These are phyloP conservation scores for Myotis myotis DNA, from an alignment of 2,797 vertebrate genomes.

Conservation along the genomic window DNA sequence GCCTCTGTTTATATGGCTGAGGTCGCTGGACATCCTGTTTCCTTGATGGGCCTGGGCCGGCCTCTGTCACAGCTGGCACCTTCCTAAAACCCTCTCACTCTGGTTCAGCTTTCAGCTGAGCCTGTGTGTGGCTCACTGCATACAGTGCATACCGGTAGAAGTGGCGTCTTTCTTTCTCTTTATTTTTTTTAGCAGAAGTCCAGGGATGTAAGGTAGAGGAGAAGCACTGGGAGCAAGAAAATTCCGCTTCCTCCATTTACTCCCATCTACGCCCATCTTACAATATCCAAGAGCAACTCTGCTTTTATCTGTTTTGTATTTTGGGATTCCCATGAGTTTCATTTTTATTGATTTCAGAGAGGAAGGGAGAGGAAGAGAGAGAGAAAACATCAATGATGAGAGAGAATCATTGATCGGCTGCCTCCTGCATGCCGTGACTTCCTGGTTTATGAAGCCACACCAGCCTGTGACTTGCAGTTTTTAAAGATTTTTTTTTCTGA, in stretches of 20 bases:
- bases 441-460: no score
- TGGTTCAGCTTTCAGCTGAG: background rate
- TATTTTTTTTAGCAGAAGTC: background rate
- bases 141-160: background rate
- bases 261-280: background rate
- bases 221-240: background rate
- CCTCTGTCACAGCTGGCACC: background rate
- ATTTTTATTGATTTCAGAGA: background rate
- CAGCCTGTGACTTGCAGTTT: background rate
- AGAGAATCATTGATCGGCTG: no score
- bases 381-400: no score
- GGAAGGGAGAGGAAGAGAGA: no score
- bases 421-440: no score
- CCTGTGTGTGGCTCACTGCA: background rate
- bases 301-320: background rate
- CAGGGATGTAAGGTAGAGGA: background rate
- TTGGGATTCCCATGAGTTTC: background rate
- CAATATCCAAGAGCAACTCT: background rate
- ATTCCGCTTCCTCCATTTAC: background rate
- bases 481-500: background rate
- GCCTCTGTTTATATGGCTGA: background rate
- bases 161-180: background rate
- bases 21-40: background rate
- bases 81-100: background rate
- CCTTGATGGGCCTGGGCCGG: background rate